A percentile compares a stretch with the other conserved stretches of the same genome.
These are phyloP conservation scores for Philereme transversata DNA, from an alignment of 2,888 invertebrate species.

Conservation along the genomic window DNA sequence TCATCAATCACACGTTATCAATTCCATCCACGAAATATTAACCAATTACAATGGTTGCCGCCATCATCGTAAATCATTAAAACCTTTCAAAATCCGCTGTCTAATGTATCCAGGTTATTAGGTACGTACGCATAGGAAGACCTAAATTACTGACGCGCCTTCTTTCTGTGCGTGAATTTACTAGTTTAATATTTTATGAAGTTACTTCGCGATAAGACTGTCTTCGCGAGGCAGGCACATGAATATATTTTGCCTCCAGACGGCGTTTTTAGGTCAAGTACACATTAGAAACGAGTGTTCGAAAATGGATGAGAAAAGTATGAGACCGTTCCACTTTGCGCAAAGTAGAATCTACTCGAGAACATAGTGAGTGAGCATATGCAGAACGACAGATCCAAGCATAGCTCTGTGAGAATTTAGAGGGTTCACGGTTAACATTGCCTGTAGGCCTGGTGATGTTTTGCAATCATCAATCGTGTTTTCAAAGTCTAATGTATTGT, in stretches of 20 bases:
- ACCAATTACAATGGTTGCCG: slow-evolving; percentile 68
- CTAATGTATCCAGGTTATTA: slow-evolving; percentile 18
- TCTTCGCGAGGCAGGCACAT: slow-evolving; percentile 3
- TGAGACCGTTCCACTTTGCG: slow-evolving; percentile 14
- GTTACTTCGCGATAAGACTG: slow-evolving; percentile 8
- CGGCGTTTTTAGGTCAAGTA: slow-evolving; percentile 22
- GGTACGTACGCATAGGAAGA: background rate
- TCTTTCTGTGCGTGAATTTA: background rate
- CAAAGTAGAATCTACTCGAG: slow-evolving; percentile 14
- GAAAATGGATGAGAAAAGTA: slow-evolving; percentile 24
- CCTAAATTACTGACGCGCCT: slow-evolving; percentile 1
- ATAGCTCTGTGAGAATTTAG: slow-evolving; percentile 3
- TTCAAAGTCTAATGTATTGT: too few species aligned
- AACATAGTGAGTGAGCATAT: background rate
- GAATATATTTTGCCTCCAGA: slow-evolving; percentile 3
- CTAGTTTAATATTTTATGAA: slow-evolving; percentile 9
- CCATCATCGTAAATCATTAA: slow-evolving; percentile 60
- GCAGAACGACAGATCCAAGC: slow-evolving; percentile 1
- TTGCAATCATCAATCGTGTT: too few species aligned
- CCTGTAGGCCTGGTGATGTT: background rate
- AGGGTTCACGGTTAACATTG: background rate
- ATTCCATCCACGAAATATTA: slow-evolving; percentile 70
- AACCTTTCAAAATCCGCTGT: slow-evolving; percentile 46
- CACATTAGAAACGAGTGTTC: slow-evolving; percentile 16
- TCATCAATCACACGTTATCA: slow-evolving; percentile 80